These are phyloP conservation scores for Microchrysa polita DNA, from an alignment of 2,888 invertebrate genomes.

Conservation along the genomic window DNA sequence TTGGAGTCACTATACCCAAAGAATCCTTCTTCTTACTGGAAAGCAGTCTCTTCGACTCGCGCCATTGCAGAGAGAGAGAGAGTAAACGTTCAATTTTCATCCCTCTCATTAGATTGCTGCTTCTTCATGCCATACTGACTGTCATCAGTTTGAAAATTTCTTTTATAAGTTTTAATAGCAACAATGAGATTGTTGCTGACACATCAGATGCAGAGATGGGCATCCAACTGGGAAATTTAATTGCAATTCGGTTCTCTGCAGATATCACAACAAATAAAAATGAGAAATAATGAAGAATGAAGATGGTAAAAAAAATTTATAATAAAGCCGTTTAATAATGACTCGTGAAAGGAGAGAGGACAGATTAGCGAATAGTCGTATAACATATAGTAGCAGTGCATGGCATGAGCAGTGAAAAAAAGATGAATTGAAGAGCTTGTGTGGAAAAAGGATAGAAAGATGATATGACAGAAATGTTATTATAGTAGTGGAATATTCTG, in stretches of 20 bases:
- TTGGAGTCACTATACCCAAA: neutral
- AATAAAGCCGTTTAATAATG: slow-evolving; percentile 39
- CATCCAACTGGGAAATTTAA: slow-evolving; percentile 51
- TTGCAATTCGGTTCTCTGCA: slow-evolving; percentile 48
- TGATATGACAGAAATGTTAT: too few relatives aligned
- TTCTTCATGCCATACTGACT: slow-evolving; percentile 18
- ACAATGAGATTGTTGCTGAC: slow-evolving; percentile 46
- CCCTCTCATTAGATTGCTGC: neutral
- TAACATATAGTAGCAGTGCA: slow-evolving; percentile 9
- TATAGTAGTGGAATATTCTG: too few relatives aligned
- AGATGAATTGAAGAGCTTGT: too few relatives aligned
- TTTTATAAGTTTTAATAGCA: slow-evolving; percentile 44
- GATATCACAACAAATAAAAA: slow-evolving; percentile 18
- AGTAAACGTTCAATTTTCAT: neutral
- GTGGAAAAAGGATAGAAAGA: too few relatives aligned
- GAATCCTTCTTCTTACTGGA: slow-evolving; percentile 2
- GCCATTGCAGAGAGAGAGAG: too few relatives aligned
- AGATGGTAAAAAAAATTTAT: slow-evolving; percentile 32
- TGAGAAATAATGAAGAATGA: slow-evolving; percentile 22
- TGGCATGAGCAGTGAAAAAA: neutral
- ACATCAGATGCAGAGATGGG: slow-evolving; percentile 51
- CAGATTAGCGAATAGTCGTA: slow-evolving; percentile 29
- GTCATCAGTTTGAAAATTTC: slow-evolving; percentile 45
- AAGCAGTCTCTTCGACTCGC: neutral
- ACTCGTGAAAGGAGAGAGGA: slow-evolving; percentile 4